Evolutionary conservation across 2,113 vertebrate genomes (phyloP).

Genomic region (Hydrolagus affinis): DNA sequence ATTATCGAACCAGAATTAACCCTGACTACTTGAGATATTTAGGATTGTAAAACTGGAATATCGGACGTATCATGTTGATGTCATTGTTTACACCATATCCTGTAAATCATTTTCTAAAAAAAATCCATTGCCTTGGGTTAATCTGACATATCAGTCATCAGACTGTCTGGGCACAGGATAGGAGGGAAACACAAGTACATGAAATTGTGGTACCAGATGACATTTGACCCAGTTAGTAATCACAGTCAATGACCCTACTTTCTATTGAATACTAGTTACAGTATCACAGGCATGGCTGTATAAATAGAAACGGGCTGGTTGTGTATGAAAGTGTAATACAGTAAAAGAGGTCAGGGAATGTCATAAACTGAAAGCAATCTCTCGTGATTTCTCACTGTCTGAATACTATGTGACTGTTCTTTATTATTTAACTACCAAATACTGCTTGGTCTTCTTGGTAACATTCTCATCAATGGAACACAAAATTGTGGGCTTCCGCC

Average conservation of each 20-base stretch:
- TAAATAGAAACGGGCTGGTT: too few species aligned
- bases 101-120: constrained; percentile 10
- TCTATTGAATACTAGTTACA: too few species aligned
- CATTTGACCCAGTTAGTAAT: constrained; percentile 12
- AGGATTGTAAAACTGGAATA: background rate
- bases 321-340: too few species aligned
- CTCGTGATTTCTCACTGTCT: too few species aligned
- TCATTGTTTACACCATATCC: background rate
- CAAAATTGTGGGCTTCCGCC: too few species aligned
- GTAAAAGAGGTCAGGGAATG: too few species aligned
- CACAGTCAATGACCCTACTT: background rate
- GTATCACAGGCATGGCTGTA: too few species aligned
- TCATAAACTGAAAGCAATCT: too few species aligned
- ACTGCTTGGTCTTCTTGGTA: too few species aligned
- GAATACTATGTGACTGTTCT: too few species aligned
- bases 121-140: constrained; percentile 6
- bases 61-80: background rate
- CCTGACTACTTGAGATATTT: background rate
- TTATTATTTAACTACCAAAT: too few species aligned
- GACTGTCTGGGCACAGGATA: background rate
- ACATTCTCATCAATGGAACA: too few species aligned
- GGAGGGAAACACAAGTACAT: background rate
- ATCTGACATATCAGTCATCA: constrained; percentile 14
- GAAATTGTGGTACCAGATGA: background rate
- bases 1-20: background rate